Evolutionary conservation across 2,113 vertebrate species (phyloP), one percentile per base, ranked within the genome.

Genomic region (Mus spicilegus): DNA sequence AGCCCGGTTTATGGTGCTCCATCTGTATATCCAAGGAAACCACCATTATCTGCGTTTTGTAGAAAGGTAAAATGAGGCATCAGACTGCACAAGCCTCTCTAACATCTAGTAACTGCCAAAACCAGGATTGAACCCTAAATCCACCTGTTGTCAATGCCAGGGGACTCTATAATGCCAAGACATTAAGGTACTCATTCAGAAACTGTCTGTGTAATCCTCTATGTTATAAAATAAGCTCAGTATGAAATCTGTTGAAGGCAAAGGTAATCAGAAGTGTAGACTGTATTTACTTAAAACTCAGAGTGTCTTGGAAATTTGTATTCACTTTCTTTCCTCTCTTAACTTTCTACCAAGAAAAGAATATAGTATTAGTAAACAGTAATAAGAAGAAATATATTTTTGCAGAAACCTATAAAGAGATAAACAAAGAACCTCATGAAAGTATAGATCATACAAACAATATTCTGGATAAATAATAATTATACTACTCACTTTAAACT

Each of bases 391-490:
- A 30, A 78, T 81, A 24, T 69, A 42, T 89, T 89, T 76, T 77
- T 58, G 13, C 14, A 77, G 39, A 90, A 93, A 90, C 7, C 12
- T 80, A 72, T 88, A 33, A 80, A 77, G 30, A 90, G 56, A 54
- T 2, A 26, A 7, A 67, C 20, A 92, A 70, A 95, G 76, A 73
- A 26, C 7, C 54, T 56, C 16, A 5, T 86, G 42, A 56, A 75
- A 11, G 7, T 12, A 16, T 36, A 11, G 12, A 7, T 19, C 69
- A 90, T 51, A 73, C n/a, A 75, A 85, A 13, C 63, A 95, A 77
- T 87, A 87, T 78, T 92, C 61, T 87, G 28, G 46, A 67, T 92
- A 96, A 85, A 91, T 65, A 77, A 87, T 93, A 77, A 87, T 36
- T 56, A 78, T 20, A 69, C 46, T 54, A 16, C 65, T 84, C 33